phyloP scores from a whole-genome alignment of 23 tunicate genomes.

The Phallusia fumigata region DNA sequence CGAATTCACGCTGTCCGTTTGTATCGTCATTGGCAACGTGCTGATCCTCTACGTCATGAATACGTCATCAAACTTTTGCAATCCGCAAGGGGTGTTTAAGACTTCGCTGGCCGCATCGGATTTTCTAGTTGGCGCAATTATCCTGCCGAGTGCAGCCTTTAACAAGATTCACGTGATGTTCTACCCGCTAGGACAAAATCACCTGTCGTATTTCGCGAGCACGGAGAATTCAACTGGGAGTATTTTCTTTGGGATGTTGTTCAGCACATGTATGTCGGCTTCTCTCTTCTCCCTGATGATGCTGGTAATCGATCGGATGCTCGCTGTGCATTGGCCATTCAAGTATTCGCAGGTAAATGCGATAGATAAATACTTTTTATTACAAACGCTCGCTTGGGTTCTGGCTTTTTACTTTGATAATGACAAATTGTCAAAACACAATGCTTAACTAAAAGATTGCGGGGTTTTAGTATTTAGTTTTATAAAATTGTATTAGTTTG shows the following conservation, averaged over 20 bases:
- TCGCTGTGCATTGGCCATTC: slow-evolving; percentile 34
- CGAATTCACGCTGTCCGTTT: neutral
- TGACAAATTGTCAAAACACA: no score
- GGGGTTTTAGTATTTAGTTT: no score
- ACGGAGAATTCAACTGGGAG: neutral
- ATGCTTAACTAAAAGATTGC: no score
- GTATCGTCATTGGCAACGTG: neutral
- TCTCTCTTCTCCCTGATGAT: slow-evolving; percentile 21
- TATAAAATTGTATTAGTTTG: no score
- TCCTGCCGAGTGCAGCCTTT: slow-evolving; percentile 13
- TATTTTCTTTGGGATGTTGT: slow-evolving; percentile 9
- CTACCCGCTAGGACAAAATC: neutral
- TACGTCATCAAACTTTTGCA: slow-evolving; percentile 5
- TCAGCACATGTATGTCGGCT: slow-evolving; percentile 14
- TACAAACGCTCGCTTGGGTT: no score
- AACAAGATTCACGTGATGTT: slow-evolving; percentile 24
- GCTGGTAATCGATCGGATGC: slow-evolving; percentile 29
- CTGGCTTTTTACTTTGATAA: no score
- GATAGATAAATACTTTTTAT: no score
- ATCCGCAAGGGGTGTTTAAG: slow-evolving; percentile 24
- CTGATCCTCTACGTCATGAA: slow-evolving; percentile 5
- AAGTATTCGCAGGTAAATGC: slow-evolving; percentile 30
- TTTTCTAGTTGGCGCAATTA: slow-evolving; percentile 27
- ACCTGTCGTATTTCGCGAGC: neutral
- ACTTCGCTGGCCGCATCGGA: slow-evolving; percentile 33